These are phyloP conservation scores for Corythaixoides concolor DNA, from an alignment of 2,113 vertebrate genomes.

Conservation along the genomic window DNA sequence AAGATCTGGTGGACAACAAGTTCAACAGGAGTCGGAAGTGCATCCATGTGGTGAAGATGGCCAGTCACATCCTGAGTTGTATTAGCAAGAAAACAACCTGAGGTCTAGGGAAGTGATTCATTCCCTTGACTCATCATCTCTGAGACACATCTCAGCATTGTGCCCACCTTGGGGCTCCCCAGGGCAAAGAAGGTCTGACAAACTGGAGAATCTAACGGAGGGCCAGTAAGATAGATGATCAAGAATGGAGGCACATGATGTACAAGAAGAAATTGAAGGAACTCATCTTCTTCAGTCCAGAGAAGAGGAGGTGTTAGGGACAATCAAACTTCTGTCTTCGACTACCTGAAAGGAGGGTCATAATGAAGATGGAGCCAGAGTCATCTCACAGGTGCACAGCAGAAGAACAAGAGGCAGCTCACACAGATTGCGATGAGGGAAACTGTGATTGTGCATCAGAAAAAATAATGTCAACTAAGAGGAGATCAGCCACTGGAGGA, in stretches of 20 bases:
- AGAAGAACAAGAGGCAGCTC: not conserved
- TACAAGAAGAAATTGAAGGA: not conserved
- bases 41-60: not conserved
- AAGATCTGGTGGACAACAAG: not conserved
- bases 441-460: not conserved
- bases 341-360: not conserved
- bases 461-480: not conserved
- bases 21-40: not conserved
- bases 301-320: not conserved
- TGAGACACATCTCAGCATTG: not conserved
- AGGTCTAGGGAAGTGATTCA: not conserved
- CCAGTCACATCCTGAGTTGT: not conserved
- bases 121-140: not conserved
- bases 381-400: not conserved
- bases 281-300: not conserved
- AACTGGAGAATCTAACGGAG: not conserved
- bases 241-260: rapidly evolving
- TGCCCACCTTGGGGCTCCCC: not conserved
- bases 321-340: not conserved
- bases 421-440: not conserved
- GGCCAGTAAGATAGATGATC: not conserved
- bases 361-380: not conserved
- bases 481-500: not conserved
- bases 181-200: not conserved
- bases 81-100: not conserved